Percentiles rank a stretch among this genome's conserved stretches.
Evolutionary conservation across 1,140 invertebrate genomes (phyloP).

Genomic region (Listronotus bonariensis): DNA sequence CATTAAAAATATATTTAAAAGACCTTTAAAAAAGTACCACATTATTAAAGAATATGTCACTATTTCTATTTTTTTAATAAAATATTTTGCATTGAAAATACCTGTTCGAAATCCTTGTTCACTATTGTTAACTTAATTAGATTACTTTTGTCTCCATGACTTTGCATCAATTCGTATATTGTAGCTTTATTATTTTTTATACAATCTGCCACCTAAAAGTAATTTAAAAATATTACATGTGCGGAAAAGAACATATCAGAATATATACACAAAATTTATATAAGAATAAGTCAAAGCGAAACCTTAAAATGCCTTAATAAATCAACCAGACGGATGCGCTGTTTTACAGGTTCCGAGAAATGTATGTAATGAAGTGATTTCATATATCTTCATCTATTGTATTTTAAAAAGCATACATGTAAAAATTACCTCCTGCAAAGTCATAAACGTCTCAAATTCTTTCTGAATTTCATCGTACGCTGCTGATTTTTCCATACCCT

Average conservation of each 20-base stretch:
- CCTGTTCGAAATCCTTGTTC: slow-evolving; percentile 89
- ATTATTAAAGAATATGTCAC: too few species aligned
- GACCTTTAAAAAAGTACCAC: too few species aligned
- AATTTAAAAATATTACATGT: too few species aligned
- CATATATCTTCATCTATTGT: too few species aligned
- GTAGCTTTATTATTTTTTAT: slow-evolving; percentile 77
- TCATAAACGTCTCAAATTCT: slow-evolving; percentile 78
- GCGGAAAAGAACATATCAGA: too few species aligned
- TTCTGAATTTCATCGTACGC: slow-evolving; percentile 73
- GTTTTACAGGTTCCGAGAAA: too few species aligned
- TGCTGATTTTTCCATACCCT: slow-evolving; percentile 60
- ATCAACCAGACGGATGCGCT: too few species aligned
- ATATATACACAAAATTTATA: too few species aligned
- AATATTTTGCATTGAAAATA: slow-evolving; percentile 12
- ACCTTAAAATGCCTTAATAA: too few species aligned
- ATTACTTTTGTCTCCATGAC: slow-evolving; percentile 91
- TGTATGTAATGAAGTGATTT: too few species aligned
- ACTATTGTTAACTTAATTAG: slow-evolving; percentile 82
- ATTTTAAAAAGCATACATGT: neutral
- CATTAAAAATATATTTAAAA: too few species aligned
- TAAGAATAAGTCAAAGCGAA: too few species aligned
- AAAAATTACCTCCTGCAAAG: slow-evolving; percentile 59
- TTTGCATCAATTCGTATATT: slow-evolving; percentile 87
- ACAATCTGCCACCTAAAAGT: slow-evolving; percentile 67
- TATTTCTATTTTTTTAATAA: slow-evolving; percentile 2